Percentiles rank a stretch among this genome's conserved stretches.
Conservation (phyloP, 1,140 invertebrate genomes). For the Bradynema listronoti region DNA sequence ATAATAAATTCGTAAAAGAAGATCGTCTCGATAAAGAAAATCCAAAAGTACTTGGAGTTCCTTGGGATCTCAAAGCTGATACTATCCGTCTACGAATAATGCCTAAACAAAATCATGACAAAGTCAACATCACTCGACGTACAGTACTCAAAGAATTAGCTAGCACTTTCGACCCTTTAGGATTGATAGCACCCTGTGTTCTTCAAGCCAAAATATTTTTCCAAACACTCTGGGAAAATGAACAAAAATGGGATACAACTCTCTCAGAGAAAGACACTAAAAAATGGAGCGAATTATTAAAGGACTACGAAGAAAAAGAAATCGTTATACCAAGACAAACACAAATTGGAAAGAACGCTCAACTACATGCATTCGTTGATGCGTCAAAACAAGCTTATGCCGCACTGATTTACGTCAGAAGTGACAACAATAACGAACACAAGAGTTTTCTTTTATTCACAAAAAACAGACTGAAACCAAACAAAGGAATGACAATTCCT, state of each 20-base stretch:
- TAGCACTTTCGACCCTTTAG: slow-evolving; percentile 21
- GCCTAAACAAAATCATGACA: neutral
- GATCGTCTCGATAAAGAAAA: neutral
- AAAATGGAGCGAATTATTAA: neutral
- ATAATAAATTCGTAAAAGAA: neutral
- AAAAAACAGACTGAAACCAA: slow-evolving; percentile 23
- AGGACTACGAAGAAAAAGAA: neutral
- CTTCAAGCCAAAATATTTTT: slow-evolving; percentile 21
- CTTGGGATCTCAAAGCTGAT: slow-evolving; percentile 26
- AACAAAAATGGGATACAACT: slow-evolving; percentile 13
- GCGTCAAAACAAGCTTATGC: slow-evolving; percentile 21
- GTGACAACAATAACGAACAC: neutral
- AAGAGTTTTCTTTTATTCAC: slow-evolving; percentile 21
- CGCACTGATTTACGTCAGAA: slow-evolving; percentile 18
- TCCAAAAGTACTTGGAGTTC: slow-evolving; percentile 25
- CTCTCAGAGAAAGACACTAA: neutral
- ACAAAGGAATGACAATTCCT: slow-evolving; percentile 20
- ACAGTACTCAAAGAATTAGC: slow-evolving; percentile 17
- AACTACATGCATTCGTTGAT: slow-evolving; percentile 31
- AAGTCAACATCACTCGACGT: slow-evolving; percentile 5
- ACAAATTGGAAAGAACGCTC: neutral
- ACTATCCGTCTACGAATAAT: neutral
- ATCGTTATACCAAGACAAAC: neutral
- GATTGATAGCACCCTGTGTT: slow-evolving; percentile 18
- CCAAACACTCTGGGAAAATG: slow-evolving; percentile 29